A percentile compares a stretch with the other conserved stretches of the same genome.
These are phyloP conservation scores for Trissolcus basalis DNA, from an alignment of 1,140 invertebrate species.

Conservation along the genomic window DNA sequence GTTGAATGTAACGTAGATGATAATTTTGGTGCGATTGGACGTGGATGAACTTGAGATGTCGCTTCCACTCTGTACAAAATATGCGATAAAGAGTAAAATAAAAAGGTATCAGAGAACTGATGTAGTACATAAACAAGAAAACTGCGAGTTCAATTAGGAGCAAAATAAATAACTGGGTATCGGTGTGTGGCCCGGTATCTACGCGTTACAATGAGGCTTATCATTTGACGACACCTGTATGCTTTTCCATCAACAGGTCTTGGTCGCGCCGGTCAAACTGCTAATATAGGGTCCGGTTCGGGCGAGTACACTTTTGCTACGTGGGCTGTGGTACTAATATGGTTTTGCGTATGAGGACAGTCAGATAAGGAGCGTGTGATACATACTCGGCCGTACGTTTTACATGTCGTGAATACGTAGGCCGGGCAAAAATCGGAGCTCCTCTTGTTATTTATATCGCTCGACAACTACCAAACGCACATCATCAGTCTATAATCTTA, in stretches of 20 bases:
- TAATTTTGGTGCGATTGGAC: too few relatives aligned
- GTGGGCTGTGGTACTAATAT: constrained; percentile 42
- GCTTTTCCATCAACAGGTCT: constrained; percentile 44
- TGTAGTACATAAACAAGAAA: constrained; percentile 5
- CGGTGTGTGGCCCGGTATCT: constrained; percentile 29
- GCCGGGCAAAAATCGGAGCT: constrained; percentile 39
- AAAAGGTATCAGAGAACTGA: too few relatives aligned
- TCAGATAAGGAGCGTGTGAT: constrained; percentile 47
- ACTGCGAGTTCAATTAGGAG: constrained; percentile 17
- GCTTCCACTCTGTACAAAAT: too few relatives aligned
- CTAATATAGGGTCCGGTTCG: constrained; percentile 44
- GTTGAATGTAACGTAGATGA: too few relatives aligned
- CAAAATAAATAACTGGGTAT: constrained; percentile 24
- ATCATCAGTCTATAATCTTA: constrained; percentile 16
- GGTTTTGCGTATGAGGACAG: constrained; percentile 45
- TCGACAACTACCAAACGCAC: background rate
- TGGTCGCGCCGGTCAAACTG: constrained; percentile 25
- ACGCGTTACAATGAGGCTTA: constrained; percentile 32
- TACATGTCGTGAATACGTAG: constrained; percentile 27
- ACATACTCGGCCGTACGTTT: constrained; percentile 42
- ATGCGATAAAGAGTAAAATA: too few relatives aligned
- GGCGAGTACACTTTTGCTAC: constrained; percentile 38
- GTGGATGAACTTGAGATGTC: too few relatives aligned
- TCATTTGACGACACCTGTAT: constrained; percentile 48
- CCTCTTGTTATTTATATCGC: constrained; percentile 37